Percentiles rank a stretch among this genome's conserved stretches.
Conservation (phyloP, 2,888 invertebrate genomes). For the Chrysolina oricalcia region DNA sequence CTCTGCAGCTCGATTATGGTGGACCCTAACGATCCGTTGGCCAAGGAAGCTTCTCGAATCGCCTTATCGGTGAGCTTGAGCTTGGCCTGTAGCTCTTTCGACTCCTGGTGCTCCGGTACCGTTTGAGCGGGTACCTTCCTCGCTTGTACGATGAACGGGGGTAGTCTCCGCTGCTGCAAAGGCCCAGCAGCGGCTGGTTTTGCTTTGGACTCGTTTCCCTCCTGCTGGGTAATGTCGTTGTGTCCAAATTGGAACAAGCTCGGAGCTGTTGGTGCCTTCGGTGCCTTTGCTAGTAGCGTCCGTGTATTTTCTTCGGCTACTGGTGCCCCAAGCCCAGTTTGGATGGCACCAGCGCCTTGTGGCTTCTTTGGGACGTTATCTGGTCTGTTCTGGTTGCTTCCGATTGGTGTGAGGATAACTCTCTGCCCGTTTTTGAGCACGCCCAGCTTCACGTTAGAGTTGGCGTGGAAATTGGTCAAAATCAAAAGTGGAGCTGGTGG, state of each 20-base stretch:
- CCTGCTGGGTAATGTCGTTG: background rate
- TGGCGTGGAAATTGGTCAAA: background rate
- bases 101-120: background rate
- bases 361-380: too few relatives aligned
- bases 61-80: background rate
- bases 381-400: background rate
- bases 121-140: background rate
- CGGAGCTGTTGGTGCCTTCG: background rate
- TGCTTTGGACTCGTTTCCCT: background rate
- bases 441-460: background rate
- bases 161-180: too few relatives aligned
- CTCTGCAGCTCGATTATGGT: constrained; percentile 73
- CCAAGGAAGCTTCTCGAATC: constrained; percentile 68
- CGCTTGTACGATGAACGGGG: background rate
- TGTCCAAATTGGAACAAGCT: background rate
- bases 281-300: background rate
- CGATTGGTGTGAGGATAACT: background rate
- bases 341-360: too few relatives aligned
- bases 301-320: background rate
- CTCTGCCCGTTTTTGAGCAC: background rate
- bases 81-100: background rate
- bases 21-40: constrained; percentile 74
- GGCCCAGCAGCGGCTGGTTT: background rate
- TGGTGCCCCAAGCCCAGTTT: background rate
- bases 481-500: background rate